phyloP scores from a whole-genome alignment of 2,113 vertebrate species.

The Phyllopteryx taeniolatus region DNA sequence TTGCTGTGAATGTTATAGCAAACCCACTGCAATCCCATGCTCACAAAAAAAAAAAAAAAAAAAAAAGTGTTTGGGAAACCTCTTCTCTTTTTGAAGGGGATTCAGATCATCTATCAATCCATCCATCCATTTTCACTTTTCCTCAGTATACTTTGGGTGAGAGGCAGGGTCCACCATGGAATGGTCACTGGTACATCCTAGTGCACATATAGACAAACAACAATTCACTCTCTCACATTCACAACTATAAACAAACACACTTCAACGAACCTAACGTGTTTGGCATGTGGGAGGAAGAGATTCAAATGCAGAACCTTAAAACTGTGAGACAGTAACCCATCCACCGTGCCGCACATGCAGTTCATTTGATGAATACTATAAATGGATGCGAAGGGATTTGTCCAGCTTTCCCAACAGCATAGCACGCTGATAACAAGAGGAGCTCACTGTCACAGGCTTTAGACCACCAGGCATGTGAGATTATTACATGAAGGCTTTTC shows the following conservation, averaged over 20 bases:
- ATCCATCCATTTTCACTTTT: neutral
- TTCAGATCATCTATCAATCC: neutral
- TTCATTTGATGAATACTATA: neutral
- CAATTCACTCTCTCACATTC: neutral
- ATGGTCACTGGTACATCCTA: neutral
- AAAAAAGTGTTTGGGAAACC: too few relatives aligned
- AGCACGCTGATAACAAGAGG: neutral
- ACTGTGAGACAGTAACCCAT: neutral
- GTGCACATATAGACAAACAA: neutral
- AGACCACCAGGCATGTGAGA: neutral
- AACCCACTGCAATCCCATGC: constrained; percentile 40
- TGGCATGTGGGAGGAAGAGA: neutral
- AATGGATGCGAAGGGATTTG: neutral
- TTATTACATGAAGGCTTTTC: constrained; percentile 6
- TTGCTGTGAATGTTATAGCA: constrained; percentile 60
- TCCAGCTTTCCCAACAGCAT: neutral
- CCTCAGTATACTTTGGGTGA: neutral
- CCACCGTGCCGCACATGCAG: neutral
- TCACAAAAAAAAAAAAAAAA: neutral
- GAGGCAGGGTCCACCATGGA: neutral
- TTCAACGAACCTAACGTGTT: neutral
- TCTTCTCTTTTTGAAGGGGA: neutral
- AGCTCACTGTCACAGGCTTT: neutral
- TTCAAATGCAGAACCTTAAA: neutral
- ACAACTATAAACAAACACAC: neutral